phyloP scores from a whole-genome alignment of 2,113 vertebrate species.

The Tenebrosternarchus preto region DNA sequence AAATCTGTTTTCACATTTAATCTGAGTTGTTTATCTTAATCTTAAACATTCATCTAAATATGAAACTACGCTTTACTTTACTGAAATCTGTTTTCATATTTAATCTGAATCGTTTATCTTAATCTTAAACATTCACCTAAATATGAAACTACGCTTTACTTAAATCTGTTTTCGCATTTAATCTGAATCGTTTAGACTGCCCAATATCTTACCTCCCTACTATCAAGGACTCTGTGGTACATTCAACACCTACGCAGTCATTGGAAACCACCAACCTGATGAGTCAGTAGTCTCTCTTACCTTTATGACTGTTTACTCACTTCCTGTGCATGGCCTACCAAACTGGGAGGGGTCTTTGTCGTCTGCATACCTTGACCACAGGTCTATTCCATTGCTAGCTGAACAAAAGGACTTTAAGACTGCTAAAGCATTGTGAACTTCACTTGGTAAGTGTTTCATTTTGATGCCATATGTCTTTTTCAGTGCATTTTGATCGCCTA shows the following conservation, averaged over 20 bases:
- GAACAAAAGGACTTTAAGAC: constrained; percentile 7
- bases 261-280: not conserved
- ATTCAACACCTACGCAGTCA: not conserved
- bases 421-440: not conserved
- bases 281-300: not conserved
- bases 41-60: too few species aligned
- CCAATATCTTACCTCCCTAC: too few species aligned
- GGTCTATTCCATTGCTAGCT: constrained; percentile 22
- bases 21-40: too few species aligned
- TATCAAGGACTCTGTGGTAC: not conserved
- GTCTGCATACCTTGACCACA: constrained; percentile 37
- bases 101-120: too few species aligned
- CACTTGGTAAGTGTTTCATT: constrained; percentile 25
- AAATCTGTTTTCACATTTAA: too few species aligned
- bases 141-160: too few species aligned
- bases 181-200: too few species aligned
- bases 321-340: constrained; percentile 7
- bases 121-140: too few species aligned
- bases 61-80: too few species aligned
- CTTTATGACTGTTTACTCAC: not conserved
- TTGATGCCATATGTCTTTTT: not conserved
- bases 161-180: too few species aligned
- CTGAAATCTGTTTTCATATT: too few species aligned
- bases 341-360: constrained; percentile 28
- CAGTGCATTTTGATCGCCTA: not conserved